Evolutionary conservation across 2,113 vertebrate species (phyloP).

Genomic region (Sturnus vulgaris): DNA sequence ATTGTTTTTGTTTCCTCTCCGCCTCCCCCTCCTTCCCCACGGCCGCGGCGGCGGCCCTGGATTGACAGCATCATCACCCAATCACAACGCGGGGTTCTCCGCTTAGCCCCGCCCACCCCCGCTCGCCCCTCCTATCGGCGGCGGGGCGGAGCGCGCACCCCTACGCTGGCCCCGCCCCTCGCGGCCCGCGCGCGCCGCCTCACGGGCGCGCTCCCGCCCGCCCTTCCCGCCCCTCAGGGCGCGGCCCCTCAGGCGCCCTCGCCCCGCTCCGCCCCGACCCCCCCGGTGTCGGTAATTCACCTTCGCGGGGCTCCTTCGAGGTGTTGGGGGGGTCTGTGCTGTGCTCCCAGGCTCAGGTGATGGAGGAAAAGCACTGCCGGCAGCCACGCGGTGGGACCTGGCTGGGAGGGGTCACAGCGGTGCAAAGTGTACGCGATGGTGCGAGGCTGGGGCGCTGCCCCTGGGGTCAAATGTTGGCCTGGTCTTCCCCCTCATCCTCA

Average conservation of each 20-base stretch:
- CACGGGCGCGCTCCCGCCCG: neutral
- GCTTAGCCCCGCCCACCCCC: fast-evolving
- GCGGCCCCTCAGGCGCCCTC: neutral
- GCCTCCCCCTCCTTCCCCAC: conserved; percentile 14
- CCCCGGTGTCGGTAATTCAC: neutral
- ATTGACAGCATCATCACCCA: neutral
- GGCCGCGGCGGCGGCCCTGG: neutral
- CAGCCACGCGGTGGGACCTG: neutral
- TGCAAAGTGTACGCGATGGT: neutral
- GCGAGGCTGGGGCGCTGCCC: neutral
- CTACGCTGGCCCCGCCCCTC: neutral
- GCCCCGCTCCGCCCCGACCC: neutral
- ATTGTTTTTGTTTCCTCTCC: conserved; percentile 83
- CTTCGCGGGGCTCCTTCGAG: neutral
- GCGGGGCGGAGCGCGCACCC: neutral
- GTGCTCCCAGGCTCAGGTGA: neutral
- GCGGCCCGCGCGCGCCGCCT: neutral
- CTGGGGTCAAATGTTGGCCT: neutral
- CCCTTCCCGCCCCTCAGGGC: neutral
- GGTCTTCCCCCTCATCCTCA: neutral
- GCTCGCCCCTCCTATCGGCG: neutral
- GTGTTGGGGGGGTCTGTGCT: neutral
- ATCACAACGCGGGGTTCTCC: fast-evolving
- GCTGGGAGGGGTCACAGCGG: neutral
- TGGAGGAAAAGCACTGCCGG: neutral